These are phyloP conservation scores for Cephalopachus bancanus DNA, from an alignment of 2,797 vertebrate species.

Conservation along the genomic window DNA sequence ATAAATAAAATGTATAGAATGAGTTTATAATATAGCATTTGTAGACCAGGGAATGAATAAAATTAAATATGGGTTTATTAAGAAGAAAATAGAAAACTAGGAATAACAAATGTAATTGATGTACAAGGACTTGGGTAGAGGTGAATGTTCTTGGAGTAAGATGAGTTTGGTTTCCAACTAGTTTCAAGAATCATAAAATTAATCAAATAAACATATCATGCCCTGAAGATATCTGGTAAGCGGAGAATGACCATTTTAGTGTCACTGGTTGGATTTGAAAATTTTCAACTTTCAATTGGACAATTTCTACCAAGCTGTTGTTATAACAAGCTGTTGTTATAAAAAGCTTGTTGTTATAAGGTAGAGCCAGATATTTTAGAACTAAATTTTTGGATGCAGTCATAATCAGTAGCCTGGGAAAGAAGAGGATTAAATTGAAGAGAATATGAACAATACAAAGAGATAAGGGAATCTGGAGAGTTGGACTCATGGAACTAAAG, in stretches of 20 bases:
- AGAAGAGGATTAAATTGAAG: neutral
- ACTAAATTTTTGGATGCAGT: neutral
- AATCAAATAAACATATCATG: neutral
- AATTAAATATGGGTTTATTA: neutral
- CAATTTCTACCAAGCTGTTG: neutral
- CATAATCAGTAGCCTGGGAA: neutral
- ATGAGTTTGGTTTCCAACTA: neutral
- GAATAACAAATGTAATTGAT: neutral
- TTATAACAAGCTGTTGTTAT: neutral
- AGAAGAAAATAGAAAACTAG: neutral
- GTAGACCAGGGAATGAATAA: neutral
- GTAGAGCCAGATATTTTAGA: neutral
- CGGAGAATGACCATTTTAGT: neutral
- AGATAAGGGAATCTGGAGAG: neutral
- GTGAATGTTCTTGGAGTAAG: neutral
- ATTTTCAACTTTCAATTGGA: slow-evolving; percentile 22
- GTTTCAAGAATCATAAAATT: neutral
- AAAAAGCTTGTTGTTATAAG: no score
- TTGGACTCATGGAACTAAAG: neutral
- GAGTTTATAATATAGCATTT: neutral
- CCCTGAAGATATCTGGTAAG: neutral
- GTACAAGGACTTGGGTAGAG: neutral
- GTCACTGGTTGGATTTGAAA: neutral
- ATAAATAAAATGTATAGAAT: neutral
- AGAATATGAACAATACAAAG: neutral